Base-by-base conservation (phyloP, 2,113 vertebrate genomes). In the Tachycineta bicolor region DNA sequence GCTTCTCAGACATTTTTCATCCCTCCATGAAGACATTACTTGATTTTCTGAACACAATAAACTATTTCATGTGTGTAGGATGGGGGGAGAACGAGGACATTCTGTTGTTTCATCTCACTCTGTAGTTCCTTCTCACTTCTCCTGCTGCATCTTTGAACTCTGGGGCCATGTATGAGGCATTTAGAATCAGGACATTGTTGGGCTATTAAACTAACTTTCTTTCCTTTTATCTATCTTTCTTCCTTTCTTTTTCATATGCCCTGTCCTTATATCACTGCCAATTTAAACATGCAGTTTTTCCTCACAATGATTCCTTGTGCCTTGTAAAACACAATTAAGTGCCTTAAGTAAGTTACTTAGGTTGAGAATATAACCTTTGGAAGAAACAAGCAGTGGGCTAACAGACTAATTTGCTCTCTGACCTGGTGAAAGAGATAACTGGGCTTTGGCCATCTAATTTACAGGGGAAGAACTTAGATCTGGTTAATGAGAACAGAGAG, bases 11-110 rank as follows among this genome's bases (percentile, higher is more conserved):
- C 4, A 56, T 15, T 25, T 69, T 79, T 88, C 47, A 46, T 25
- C 11, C 6, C 52, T 3, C 21, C 44, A 5, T 46, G 33, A 31
- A 44, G 4, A 9, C 5, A 52, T 64, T 69, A 52, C 11, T 73
- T 49, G 8, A 25, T 65, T 83, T 83, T 37, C 37, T 74, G n/a
- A 89, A 29, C 28, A 76, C 8, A 49, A 16, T 37, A 75, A 83
- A 76, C 11, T 6, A 44, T 9, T 74, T 22, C 3, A 0, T 68
- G 9, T 41, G 5, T 31, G 12, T 37, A 37, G 16, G 19, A 6
- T 59, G 11, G 9, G 9, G 19, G 3, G 1, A 22, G 9, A 12
- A 63, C 0, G 1, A 16, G 11, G 7, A 58, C 5, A 21, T 37
- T 41, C 12, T 71, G 8, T 49, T 67, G 28, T 47, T 80, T 26